A percentile compares a stretch with the other conserved stretches of the same genome.
phyloP scores from a whole-genome alignment of 2,888 invertebrate species.

The Peribatodes rhomboidaria region DNA sequence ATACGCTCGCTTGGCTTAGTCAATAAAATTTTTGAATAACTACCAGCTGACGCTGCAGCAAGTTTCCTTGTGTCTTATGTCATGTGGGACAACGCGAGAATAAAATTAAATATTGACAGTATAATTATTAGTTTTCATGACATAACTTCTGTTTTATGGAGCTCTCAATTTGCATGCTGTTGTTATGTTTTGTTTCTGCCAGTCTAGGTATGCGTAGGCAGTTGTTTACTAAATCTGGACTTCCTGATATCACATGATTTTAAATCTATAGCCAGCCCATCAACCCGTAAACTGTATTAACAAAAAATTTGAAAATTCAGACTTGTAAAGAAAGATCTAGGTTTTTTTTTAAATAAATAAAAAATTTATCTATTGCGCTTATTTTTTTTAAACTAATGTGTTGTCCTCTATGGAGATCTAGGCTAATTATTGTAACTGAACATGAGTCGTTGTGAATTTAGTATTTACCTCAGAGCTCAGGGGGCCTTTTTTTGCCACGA shows the following conservation, averaged over 20 bases:
- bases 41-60: not conserved
- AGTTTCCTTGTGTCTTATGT: constrained; percentile 8
- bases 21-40: no score
- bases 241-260: constrained; percentile 4
- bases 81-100: constrained; percentile 9
- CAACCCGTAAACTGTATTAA: not conserved
- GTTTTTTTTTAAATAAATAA: no score
- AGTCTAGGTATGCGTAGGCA: not conserved
- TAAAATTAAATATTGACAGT: not conserved
- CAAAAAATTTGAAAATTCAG: no score
- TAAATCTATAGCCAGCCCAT: not conserved
- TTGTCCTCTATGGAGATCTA: no score
- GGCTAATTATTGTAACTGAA: no score
- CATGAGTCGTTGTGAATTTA: no score
- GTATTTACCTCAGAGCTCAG: no score
- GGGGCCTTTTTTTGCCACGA: no score
- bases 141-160: constrained; percentile 8
- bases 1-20: no score
- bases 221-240: constrained; percentile 7
- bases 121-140: not conserved
- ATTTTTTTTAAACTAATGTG: no score
- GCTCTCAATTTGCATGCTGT: constrained; percentile 11
- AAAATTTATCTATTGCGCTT: no score
- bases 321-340: no score
- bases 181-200: not conserved